Conservation (phyloP, 1,140 invertebrate species). For the Leptopilina clavipes region DNA sequence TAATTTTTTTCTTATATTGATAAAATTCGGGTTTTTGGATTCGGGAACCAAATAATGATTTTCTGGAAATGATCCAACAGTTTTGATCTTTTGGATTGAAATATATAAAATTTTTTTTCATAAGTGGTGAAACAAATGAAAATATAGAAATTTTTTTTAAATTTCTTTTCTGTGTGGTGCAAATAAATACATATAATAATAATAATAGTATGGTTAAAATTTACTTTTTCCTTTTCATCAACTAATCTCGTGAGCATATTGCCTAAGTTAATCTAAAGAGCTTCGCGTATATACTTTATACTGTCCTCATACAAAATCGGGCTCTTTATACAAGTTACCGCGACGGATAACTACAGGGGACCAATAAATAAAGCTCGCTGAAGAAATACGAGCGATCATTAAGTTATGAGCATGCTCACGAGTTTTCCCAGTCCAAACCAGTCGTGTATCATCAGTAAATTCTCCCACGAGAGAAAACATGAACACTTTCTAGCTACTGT, state of each 20-base stretch:
- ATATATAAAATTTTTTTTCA: too few relatives aligned
- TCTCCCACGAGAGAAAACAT: constrained; percentile 47
- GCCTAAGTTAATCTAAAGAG: background rate
- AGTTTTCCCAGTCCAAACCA: constrained; percentile 40
- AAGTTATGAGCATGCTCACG: constrained; percentile 49
- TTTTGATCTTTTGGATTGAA: too few relatives aligned
- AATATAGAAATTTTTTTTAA: too few relatives aligned
- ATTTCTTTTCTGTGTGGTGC: too few relatives aligned
- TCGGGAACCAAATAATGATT: too few relatives aligned
- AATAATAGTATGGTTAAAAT: too few relatives aligned
- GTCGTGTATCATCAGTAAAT: constrained; percentile 51
- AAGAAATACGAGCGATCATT: constrained; percentile 58
- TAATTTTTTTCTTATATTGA: too few relatives aligned
- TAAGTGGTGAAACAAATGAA: too few relatives aligned
- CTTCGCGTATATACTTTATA: background rate
- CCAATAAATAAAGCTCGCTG: constrained; percentile 53
- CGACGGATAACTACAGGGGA: constrained; percentile 48
- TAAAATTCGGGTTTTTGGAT: too few relatives aligned
- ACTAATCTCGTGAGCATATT: background rate
- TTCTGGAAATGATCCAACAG: too few relatives aligned
- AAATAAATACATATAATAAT: too few relatives aligned
- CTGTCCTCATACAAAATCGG: constrained; percentile 35
- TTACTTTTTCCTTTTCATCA: background rate
- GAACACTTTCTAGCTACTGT: background rate
- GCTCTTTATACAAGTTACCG: constrained; percentile 50